Evolutionary conservation across 2,113 vertebrate species (phyloP).

Genomic region (Corythaeola cristata): DNA sequence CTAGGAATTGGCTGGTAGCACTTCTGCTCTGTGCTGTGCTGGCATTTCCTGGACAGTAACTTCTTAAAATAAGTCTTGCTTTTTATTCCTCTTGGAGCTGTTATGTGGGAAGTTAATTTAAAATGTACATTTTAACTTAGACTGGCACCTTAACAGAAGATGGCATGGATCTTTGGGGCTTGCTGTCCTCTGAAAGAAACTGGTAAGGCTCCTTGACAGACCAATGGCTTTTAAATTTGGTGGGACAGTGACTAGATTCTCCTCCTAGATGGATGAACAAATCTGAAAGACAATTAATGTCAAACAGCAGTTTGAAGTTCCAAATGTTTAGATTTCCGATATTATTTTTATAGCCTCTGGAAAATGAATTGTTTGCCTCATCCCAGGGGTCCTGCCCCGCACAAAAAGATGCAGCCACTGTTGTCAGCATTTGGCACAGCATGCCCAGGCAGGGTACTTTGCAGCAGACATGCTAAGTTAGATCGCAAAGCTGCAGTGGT

Average conservation of each 20-base stretch:
- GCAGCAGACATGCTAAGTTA: neutral
- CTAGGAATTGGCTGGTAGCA: neutral
- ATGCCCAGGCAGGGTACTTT: neutral
- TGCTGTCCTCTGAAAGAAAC: constrained; percentile 68
- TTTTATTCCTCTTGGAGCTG: neutral
- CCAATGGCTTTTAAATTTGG: neutral
- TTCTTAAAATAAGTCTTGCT: neutral
- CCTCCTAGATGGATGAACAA: neutral
- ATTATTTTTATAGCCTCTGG: neutral
- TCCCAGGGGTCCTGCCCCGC: neutral
- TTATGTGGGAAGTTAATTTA: constrained; percentile 17
- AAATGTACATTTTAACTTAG: constrained; percentile 68
- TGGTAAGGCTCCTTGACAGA: constrained; percentile 57
- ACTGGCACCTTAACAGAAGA: constrained; percentile 84
- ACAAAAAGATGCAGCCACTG: neutral
- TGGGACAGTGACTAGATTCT: neutral
- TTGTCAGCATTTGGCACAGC: neutral
- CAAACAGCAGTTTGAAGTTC: neutral
- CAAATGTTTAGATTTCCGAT: neutral
- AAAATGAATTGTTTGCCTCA: neutral
- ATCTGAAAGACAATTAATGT: neutral
- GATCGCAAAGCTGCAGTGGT: neutral
- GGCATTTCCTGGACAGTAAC: neutral
- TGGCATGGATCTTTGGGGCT: constrained; percentile 81
- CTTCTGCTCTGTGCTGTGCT: neutral